phyloP scores from a whole-genome alignment of 2,888 invertebrate genomes.

The Dolichomitus sp. region DNA sequence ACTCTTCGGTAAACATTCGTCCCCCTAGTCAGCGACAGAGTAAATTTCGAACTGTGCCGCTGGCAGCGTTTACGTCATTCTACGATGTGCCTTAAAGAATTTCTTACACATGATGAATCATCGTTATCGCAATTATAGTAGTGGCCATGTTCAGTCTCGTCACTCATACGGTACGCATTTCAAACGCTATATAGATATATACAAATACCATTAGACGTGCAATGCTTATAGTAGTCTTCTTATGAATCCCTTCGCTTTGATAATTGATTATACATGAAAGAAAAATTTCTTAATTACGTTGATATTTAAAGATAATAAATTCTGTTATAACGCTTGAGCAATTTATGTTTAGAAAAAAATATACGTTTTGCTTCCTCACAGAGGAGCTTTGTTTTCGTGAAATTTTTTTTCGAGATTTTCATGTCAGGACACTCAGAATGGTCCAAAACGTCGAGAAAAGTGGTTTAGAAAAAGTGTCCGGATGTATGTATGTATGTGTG shows the following conservation, averaged over 20 bases:
- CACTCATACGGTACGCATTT: constrained; percentile 43
- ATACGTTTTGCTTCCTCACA: too few relatives aligned
- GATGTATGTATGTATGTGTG: too few relatives aligned
- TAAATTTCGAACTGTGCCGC: constrained; percentile 46
- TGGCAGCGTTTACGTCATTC: constrained; percentile 64
- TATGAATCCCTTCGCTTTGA: background rate
- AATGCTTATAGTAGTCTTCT: background rate
- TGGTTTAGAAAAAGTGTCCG: too few relatives aligned
- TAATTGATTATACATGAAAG: background rate
- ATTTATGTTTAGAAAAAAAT: background rate
- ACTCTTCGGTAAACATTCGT: background rate
- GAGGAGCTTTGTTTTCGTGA: too few relatives aligned
- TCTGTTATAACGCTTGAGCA: background rate
- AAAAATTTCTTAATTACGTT: background rate
- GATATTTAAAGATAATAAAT: background rate
- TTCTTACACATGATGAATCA: constrained; percentile 64
- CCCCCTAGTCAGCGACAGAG: background rate
- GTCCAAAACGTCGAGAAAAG: too few relatives aligned
- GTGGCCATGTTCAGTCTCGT: constrained; percentile 35
- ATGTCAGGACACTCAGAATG: too few relatives aligned
- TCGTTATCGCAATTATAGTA: constrained; percentile 61
- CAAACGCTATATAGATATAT: constrained; percentile 10
- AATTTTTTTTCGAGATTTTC: too few relatives aligned
- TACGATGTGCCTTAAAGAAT: constrained; percentile 56
- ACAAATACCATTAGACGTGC: constrained; percentile 19